Conservation (phyloP, 2,888 invertebrate genomes). For the Lumbricus terrestris region DNA sequence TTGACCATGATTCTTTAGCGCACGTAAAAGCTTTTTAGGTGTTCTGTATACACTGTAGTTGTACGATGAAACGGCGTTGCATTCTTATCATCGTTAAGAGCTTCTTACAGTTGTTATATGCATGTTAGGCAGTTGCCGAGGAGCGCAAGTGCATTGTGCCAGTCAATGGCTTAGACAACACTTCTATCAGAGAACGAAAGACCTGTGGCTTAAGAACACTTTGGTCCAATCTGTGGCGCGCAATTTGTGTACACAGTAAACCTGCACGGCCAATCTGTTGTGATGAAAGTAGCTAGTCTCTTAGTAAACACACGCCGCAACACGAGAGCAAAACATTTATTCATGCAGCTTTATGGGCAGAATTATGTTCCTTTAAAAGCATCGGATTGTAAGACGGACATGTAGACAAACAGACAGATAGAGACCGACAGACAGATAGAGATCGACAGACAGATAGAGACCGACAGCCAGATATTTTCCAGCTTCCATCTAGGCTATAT, state of each 20-base stretch:
- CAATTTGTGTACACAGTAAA: no score
- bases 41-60: background rate
- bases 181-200: background rate
- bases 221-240: background rate
- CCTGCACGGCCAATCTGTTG: background rate
- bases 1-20: background rate
- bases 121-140: background rate
- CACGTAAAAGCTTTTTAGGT: background rate
- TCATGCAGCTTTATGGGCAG: background rate
- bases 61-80: background rate
- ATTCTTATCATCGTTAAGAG: background rate
- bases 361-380: constrained; percentile 3
- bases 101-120: background rate
- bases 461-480: background rate
- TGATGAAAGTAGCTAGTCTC: background rate
- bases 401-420: background rate
- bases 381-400: background rate
- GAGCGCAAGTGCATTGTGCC: background rate
- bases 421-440: background rate
- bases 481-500: background rate
- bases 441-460: no score
- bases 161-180: background rate
- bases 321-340: background rate
- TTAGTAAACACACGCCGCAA: background rate
- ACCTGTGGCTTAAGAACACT: background rate